Evolutionary conservation across 2,797 vertebrate genomes (phyloP), one percentile per base, ranked within the genome.

Genomic region (Sorex maritimensis): DNA sequence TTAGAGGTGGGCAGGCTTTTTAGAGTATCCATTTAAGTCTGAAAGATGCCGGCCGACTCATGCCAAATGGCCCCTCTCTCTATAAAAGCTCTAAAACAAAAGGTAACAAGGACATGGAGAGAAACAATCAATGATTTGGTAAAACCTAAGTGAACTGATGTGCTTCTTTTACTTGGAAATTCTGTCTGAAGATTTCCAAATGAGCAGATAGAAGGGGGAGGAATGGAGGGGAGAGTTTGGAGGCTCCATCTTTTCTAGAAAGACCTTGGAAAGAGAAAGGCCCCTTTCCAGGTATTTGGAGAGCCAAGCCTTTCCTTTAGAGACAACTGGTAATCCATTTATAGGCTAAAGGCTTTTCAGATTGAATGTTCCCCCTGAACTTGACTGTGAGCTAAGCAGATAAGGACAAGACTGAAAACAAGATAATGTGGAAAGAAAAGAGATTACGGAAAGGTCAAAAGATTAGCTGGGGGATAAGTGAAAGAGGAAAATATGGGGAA

Each of bases 21-120:
- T 97, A 96, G 96, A 97, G 34, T 94, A 97, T 95, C 95, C 90
- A 79, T 98, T 98, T 96, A 94, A 93, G 96, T 97, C 95, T 96
- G 84, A 96, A 96, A 96, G 95, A 94, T 86, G 83, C 81, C 79
- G 41, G 80, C 77, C 97, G 77, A 86, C 69, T 11, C 13, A 2
- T 82, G 93, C 61, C 55, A 96, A 91, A 58, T 34, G 95, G 91
- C 96, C 93, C 73, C 67, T 96, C 78, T 79, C 94, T 96, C 96
- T 95, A 93, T 86, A 96, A 92, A 91, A 92, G 87, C 73, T 55
- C 12, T n/a, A 84, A 96, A 55, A 95, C 86, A 87, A 92, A 94
- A 68, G 52, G 55, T 78, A 58, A 12, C 81, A 2, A 0, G 88
- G 78, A 63, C 86, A 79, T 46, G 2, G 17, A 95, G 91, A 96